phyloP scores from a whole-genome alignment of 35 echinoderm and acorn worm genomes.

The Apostichopus parvimensis region DNA sequence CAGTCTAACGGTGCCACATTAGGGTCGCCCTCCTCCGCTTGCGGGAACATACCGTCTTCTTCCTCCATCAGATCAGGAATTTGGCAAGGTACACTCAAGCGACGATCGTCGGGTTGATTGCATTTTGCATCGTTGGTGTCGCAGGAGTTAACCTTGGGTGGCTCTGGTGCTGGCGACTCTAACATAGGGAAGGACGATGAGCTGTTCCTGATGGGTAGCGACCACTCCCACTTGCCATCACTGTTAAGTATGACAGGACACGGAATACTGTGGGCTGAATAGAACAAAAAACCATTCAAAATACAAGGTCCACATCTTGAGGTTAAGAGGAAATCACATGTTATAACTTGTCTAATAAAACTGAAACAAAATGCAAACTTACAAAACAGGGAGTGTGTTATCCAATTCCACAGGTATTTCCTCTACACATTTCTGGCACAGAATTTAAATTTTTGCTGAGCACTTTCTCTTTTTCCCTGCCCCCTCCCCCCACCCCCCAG shows the following conservation, averaged over 20 bases:
- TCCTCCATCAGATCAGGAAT: background rate
- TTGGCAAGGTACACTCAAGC: slow-evolving; percentile 21
- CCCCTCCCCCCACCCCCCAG: too few species aligned
- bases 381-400: too few species aligned
- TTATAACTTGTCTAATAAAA: too few species aligned
- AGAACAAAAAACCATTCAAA: slow-evolving; percentile 1
- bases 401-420: too few species aligned
- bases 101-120: slow-evolving; percentile 12
- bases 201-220: slow-evolving; percentile 42
- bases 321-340: background rate
- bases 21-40: background rate
- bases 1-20: background rate
- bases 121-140: background rate
- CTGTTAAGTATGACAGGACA: slow-evolving; percentile 39
- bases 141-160: background rate
- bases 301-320: background rate
- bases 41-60: background rate
- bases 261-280: slow-evolving; percentile 52
- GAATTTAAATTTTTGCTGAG: too few species aligned
- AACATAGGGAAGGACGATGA: background rate
- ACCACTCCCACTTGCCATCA: slow-evolving; percentile 50
- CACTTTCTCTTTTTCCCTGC: too few species aligned
- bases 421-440: too few species aligned
- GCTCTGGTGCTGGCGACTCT: background rate
- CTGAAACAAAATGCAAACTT: too few species aligned